These are phyloP conservation scores for Ecliptopera silaceata DNA, from an alignment of 2,888 invertebrate genomes.

Conservation along the genomic window DNA sequence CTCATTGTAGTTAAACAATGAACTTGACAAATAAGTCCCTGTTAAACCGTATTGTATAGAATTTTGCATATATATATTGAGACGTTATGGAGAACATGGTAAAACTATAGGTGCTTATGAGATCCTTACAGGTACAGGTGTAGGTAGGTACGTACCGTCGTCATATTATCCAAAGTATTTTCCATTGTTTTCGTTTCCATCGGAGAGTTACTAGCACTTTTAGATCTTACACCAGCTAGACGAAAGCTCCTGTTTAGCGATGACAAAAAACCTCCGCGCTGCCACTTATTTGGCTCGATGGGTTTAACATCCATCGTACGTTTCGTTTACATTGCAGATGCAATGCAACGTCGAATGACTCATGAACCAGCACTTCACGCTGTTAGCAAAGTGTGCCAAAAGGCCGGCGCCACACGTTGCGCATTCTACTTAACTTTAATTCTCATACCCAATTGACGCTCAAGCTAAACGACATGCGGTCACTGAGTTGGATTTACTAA, in stretches of 20 bases:
- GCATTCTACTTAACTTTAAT: conserved; percentile 40
- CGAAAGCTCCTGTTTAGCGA: conserved; percentile 77
- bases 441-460: conserved; percentile 25
- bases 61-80: too few species aligned
- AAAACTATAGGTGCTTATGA: too few species aligned
- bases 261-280: conserved; percentile 75
- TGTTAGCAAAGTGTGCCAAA: conserved; percentile 61
- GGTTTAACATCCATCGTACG: conserved; percentile 73
- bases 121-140: too few species aligned
- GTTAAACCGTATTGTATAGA: too few species aligned
- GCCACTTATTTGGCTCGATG: conserved; percentile 71
- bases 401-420: conserved; percentile 56
- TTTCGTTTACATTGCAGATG: conserved; percentile 70
- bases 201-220: conserved; percentile 55
- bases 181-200: conserved; percentile 59
- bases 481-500: conserved; percentile 15
- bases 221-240: conserved; percentile 62
- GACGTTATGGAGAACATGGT: too few species aligned
- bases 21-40: too few species aligned
- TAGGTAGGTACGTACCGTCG: conserved; percentile 19
- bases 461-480: conserved; percentile 16
- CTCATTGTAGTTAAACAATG: too few species aligned
- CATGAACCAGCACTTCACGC: conserved; percentile 61
- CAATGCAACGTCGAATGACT: conserved; percentile 60
- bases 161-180: conserved; percentile 55